A percentile compares a stretch with the other conserved stretches of the same genome.
Evolutionary conservation across 37 sponge, comb jelly and placozoan species (phyloP).

Genomic region (Bolinopsis microptera): DNA sequence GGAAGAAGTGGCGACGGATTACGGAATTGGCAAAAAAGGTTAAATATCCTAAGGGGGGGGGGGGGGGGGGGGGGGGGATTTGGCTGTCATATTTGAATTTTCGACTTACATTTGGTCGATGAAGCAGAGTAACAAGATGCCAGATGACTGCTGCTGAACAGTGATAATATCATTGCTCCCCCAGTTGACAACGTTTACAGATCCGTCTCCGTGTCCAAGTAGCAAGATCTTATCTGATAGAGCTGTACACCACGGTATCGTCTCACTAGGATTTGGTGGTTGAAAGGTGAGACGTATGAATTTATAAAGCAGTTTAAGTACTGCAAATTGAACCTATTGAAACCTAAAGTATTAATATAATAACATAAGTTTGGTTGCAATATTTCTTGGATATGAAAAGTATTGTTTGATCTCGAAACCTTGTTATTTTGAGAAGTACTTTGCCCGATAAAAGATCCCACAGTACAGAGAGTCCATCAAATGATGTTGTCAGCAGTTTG

Average conservation of each 20-base stretch:
- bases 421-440: not conserved
- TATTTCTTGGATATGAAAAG: too few relatives aligned
- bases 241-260: conserved; percentile 14
- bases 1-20: too few relatives aligned
- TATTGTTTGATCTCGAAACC: not conserved
- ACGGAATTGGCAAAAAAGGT: too few relatives aligned
- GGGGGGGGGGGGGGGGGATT: too few relatives aligned
- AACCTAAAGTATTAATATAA: too few relatives aligned
- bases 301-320: too few relatives aligned
- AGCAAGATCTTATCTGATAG: not conserved
- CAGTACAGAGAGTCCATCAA: conserved; percentile 19
- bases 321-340: too few relatives aligned
- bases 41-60: too few relatives aligned
- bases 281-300: too few relatives aligned
- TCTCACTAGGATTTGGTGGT: conserved; percentile 12
- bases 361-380: too few relatives aligned
- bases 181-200: not conserved
- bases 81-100: too few relatives aligned
- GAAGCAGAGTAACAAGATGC: not conserved
- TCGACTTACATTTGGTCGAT: not conserved
- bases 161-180: not conserved
- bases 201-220: conserved; percentile 4
- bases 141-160: not conserved
- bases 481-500: conserved; percentile 18
- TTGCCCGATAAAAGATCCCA: conserved; percentile 10